phyloP scores from a whole-genome alignment of 2,113 vertebrate species.

The Hippocampus mohnikei region DNA sequence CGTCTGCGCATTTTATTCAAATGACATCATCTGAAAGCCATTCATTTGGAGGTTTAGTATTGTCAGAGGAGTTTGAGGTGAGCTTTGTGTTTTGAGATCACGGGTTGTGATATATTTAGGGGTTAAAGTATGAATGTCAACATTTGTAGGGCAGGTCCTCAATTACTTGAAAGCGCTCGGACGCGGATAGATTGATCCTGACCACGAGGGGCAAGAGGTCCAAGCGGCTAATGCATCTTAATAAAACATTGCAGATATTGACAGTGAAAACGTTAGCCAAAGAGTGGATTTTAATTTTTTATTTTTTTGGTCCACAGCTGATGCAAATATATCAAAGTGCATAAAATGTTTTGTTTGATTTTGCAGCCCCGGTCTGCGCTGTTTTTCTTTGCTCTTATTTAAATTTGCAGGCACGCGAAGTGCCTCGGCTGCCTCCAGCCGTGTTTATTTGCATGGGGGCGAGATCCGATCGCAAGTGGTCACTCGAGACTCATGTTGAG shows the following conservation, averaged over 20 bases:
- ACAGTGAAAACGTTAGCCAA: not conserved
- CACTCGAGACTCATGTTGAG: constrained; percentile 4
- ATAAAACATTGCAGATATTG: not conserved
- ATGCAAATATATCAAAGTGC: constrained; percentile 12
- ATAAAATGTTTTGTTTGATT: constrained; percentile 1
- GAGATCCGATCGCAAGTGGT: constrained; percentile 5
- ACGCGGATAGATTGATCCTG: not conserved
- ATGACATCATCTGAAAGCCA: too few relatives aligned
- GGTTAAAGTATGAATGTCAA: not conserved
- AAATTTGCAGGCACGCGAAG: constrained; percentile 5
- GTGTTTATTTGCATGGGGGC: constrained; percentile 4
- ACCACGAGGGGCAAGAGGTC: not conserved
- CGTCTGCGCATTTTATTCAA: too few relatives aligned
- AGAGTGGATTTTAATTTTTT: constrained; percentile 2
- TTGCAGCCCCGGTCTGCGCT: not conserved
- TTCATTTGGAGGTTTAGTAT: too few relatives aligned
- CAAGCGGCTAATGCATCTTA: not conserved
- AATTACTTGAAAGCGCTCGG: not conserved
- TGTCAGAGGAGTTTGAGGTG: too few relatives aligned
- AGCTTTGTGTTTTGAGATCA: not conserved
- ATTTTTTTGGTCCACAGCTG: not conserved
- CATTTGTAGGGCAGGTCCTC: not conserved
- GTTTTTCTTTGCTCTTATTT: constrained; percentile 8
- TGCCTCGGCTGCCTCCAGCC: constrained; percentile 2
- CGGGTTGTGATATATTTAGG: too few relatives aligned